phyloP scores from a whole-genome alignment of 2,113 vertebrate genomes.

The Eclectus roratus region DNA sequence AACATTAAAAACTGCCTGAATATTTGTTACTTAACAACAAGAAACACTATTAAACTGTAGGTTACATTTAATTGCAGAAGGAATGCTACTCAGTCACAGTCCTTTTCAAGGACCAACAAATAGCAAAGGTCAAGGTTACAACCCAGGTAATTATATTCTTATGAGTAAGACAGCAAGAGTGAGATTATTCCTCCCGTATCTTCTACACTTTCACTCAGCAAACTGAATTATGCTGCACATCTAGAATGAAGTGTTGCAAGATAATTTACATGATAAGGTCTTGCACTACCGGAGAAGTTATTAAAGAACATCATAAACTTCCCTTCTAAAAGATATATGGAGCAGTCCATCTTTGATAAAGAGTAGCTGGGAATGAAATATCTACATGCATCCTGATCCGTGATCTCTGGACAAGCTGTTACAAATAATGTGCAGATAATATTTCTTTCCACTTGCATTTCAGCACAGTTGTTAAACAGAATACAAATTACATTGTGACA shows the following conservation, averaged over 20 bases:
- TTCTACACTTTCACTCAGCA: not conserved
- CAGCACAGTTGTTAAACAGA: not conserved
- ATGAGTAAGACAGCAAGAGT: not conserved
- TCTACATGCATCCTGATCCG: conserved; percentile 1
- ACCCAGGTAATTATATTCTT: conserved; percentile 27
- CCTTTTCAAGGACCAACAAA: conserved; percentile 22
- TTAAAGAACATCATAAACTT: conserved; percentile 68
- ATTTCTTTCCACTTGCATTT: conserved; percentile 30
- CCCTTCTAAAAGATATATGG: conserved; percentile 57
- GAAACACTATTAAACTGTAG: not conserved
- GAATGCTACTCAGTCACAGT: not conserved
- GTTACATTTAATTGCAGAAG: conserved; percentile 15
- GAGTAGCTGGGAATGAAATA: conserved; percentile 51
- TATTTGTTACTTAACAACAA: not conserved
- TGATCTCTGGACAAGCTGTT: conserved; percentile 58
- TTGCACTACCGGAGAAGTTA: conserved; percentile 53
- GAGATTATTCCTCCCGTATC: not conserved
- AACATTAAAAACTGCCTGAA: not conserved
- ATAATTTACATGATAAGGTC: conserved; percentile 61
- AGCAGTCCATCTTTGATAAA: conserved; percentile 49
- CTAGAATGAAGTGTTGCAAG: conserved; percentile 39
- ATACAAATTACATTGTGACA: conserved; percentile 14
- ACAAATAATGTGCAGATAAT: conserved; percentile 38
- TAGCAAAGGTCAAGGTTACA: conserved; percentile 22
- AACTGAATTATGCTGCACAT: not conserved